phyloP scores from a whole-genome alignment of 2,888 invertebrate species.

The Heteropelma amictum region DNA sequence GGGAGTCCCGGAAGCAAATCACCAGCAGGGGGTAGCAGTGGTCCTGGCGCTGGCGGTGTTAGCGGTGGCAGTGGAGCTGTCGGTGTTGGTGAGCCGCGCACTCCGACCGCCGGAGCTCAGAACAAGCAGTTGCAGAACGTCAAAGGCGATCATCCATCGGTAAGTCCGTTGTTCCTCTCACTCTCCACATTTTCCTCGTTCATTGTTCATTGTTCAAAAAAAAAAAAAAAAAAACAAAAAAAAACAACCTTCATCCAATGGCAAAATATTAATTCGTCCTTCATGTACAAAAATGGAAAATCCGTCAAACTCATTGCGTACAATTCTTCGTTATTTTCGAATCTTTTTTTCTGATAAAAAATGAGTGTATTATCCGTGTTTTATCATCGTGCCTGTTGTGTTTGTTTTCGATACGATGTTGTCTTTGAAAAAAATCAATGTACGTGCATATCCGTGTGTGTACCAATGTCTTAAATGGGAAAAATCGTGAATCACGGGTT shows the following conservation, averaged over 20 bases:
- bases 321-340: too few relatives aligned
- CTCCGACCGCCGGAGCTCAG: conserved; percentile 82
- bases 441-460: too few relatives aligned
- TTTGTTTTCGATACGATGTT: conserved; percentile 43
- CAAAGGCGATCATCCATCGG: conserved; percentile 88
- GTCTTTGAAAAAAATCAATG: conserved; percentile 11
- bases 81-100: conserved; percentile 75
- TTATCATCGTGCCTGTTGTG: too few relatives aligned
- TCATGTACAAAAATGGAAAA: too few relatives aligned
- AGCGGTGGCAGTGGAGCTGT: conserved; percentile 69
- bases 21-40: conserved; percentile 84
- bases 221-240: too few relatives aligned
- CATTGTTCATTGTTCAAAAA: neutral
- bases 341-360: too few relatives aligned
- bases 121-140: conserved; percentile 88
- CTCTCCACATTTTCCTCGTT: neutral
- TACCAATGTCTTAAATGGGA: too few relatives aligned
- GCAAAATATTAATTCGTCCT: too few relatives aligned
- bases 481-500: conserved; percentile 39
- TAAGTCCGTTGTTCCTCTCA: conserved; percentile 78
- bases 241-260: too few relatives aligned
- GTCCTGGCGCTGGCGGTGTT: conserved; percentile 66
- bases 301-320: too few relatives aligned
- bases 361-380: too few relatives aligned
- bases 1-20: conserved; percentile 87